These are phyloP conservation scores for Mionectes olivaceus DNA, from an alignment of 2,797 vertebrate species.

Conservation along the genomic window DNA sequence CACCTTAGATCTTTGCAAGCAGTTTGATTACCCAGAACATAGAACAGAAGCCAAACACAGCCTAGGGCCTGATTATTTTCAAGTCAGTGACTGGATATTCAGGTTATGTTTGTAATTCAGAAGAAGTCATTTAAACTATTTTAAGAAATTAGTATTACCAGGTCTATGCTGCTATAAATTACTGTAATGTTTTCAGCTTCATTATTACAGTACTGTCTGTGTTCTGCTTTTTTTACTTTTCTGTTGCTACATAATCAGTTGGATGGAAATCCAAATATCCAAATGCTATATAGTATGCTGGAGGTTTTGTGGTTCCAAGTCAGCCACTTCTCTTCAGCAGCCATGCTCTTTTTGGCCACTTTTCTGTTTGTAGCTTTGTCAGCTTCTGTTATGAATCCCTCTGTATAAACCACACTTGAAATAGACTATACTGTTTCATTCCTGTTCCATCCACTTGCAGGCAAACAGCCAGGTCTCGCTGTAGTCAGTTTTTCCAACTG, in stretches of 20 bases:
- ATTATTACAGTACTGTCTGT: neutral
- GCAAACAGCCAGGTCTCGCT: conserved; percentile 15
- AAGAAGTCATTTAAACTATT: neutral
- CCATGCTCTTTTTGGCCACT: neutral
- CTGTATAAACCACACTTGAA: neutral
- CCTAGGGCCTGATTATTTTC: neutral
- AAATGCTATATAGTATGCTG: neutral
- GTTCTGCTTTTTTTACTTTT: neutral
- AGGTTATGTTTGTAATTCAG: neutral
- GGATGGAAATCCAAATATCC: neutral
- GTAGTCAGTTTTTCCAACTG: conserved; percentile 47
- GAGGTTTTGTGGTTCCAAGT: neutral
- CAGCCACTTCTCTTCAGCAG: neutral
- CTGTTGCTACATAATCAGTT: neutral
- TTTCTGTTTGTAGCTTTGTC: neutral
- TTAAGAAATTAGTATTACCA: neutral
- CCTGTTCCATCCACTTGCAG: neutral
- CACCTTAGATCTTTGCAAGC: neutral
- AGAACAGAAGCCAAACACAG: neutral
- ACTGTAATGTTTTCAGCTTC: neutral
- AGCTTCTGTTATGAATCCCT: neutral
- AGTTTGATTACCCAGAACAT: neutral
- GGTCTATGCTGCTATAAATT: neutral
- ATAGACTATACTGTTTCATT: neutral
- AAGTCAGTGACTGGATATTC: neutral